phyloP scores from a whole-genome alignment of 2,797 vertebrate species.

The Helostoma temminkii region DNA sequence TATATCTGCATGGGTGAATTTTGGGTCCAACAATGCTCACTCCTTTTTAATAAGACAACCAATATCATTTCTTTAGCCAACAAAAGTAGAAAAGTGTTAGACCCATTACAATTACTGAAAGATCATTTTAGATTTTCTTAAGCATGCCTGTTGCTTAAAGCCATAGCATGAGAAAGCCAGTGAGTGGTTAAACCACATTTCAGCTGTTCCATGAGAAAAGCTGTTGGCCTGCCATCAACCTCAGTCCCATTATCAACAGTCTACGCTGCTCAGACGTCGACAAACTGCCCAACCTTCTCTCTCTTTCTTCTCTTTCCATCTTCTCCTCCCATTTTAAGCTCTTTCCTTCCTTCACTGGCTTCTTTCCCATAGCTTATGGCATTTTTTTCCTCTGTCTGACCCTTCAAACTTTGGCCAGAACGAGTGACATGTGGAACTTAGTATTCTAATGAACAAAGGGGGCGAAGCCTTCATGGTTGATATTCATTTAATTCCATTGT shows the following conservation, averaged over 20 bases:
- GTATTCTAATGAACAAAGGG: constrained; percentile 52
- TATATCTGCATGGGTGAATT: constrained; percentile 18
- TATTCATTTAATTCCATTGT: constrained; percentile 68
- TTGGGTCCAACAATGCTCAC: constrained; percentile 8
- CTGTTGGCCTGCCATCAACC: constrained; percentile 70
- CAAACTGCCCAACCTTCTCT: constrained; percentile 59
- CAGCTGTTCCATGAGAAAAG: constrained; percentile 72
- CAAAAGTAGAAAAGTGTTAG: constrained; percentile 10
- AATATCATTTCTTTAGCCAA: constrained; percentile 2
- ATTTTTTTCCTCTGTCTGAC: constrained; percentile 65
- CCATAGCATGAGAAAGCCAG: constrained; percentile 50
- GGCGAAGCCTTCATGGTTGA: constrained; percentile 42
- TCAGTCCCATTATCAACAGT: constrained; percentile 72
- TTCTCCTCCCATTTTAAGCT: constrained; percentile 58
- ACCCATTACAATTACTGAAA: constrained; percentile 5
- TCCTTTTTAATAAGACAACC: constrained; percentile 14
- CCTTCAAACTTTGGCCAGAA: constrained; percentile 62
- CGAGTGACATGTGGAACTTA: constrained; percentile 70
- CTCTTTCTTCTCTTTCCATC: constrained; percentile 70
- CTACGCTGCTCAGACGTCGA: constrained; percentile 69
- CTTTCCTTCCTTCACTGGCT: constrained; percentile 40
- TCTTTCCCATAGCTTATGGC: constrained; percentile 48
- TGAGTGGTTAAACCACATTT: constrained; percentile 70
- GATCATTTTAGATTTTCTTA: constrained; percentile 37
- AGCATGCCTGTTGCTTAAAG: constrained; percentile 28